Evolutionary conservation across 2,888 invertebrate genomes (phyloP).

Genomic region (Norana najaformis): DNA sequence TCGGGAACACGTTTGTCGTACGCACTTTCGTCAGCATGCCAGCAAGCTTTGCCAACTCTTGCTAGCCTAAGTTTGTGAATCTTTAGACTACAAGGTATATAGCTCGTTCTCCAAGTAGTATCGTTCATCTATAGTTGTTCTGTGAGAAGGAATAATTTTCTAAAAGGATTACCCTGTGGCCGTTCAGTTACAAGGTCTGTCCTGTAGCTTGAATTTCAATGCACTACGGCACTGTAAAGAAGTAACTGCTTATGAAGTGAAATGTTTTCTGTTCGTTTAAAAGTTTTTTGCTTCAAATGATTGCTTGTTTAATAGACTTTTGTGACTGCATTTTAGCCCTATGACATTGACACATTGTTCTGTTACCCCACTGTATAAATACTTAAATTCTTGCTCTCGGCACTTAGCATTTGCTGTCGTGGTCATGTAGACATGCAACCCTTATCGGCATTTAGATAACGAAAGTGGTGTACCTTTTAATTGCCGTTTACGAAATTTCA

Average conservation of each 20-base stretch:
- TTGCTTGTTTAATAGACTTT: neutral
- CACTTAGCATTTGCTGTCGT: neutral
- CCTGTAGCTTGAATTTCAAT: neutral
- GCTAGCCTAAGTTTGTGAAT: neutral
- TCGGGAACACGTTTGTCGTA: too few species aligned
- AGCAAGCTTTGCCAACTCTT: neutral
- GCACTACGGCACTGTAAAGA: neutral
- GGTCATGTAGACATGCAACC: neutral
- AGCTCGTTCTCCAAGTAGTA: neutral
- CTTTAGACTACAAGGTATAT: too few species aligned
- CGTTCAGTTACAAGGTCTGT: neutral
- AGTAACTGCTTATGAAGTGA: neutral
- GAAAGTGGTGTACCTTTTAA: neutral
- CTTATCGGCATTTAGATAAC: neutral
- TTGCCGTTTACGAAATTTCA: neutral
- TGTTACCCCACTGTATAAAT: neutral
- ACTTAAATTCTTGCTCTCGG: neutral
- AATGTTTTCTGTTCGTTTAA: constrained; percentile 2
- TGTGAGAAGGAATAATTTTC: neutral
- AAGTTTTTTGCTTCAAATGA: neutral
- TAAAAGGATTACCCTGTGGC: neutral
- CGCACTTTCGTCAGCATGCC: too few species aligned
- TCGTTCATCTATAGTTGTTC: neutral
- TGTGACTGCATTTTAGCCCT: neutral
- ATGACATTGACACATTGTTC: neutral